Base-by-base conservation (phyloP, 2,888 invertebrate genomes). In the Watsonalla cultraria region DNA sequence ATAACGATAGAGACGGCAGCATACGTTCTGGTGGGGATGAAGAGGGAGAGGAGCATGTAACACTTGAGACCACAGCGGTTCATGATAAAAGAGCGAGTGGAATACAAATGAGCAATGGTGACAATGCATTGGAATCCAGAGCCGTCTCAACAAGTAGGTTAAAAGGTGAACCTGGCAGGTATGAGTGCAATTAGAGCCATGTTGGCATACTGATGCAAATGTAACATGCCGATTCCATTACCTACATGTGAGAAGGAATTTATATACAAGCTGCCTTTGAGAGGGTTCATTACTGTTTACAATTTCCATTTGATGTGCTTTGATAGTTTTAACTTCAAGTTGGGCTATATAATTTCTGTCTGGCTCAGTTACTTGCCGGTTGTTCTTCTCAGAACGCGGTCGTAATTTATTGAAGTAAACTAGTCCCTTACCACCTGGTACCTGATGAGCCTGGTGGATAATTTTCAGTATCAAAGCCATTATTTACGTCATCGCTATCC, bases 111-210 rank as follows among this genome's bases (percentile, higher is more conserved):
- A 84, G 74, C 58, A 52, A 47, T 70, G 64, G 72, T 74, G 78
- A 88, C 87, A 89, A 87, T 86, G 80, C 78, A 64, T 72, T 76
- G 86, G 88, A 82, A 84, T 86, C 83, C 80, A 81, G 74, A 78
- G 74, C 61, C 71, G 74, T 62, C 48, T 68, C 72, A 70, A 70
- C 84, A 88, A 87, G 76, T 89, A 76, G 90, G 89, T 89, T 89
- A 88, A 87, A 89, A 87, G 88, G 89, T 89, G 88, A 88, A 77
- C 73, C 78, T 78, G 78, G 61, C 81, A 78, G 76, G 73, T 82
- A 82, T 85, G 83, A 82, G 80, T 78, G 83, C 82, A 86, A 87
- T 88, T 86, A 86, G 77, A 80, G 78, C 72, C 74, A 72, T 71
- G 76, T 75, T 72, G 74, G 75, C 76, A 84, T 78, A 76, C 72